These are phyloP conservation scores for Misgurnus mizolepis DNA, from an alignment of 2,113 vertebrate species.

Conservation along the genomic window DNA sequence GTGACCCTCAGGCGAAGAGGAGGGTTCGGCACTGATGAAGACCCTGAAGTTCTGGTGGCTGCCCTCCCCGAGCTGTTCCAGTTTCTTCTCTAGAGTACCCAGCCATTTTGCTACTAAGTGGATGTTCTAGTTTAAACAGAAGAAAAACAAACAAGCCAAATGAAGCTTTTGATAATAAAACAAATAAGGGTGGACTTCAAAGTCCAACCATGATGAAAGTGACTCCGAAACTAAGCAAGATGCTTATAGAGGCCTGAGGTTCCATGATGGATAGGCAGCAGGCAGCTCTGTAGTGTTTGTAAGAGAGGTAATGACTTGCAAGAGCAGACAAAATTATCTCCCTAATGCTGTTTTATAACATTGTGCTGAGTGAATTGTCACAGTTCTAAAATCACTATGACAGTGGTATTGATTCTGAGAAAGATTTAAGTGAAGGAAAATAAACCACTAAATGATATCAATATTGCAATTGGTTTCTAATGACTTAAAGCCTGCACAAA, in stretches of 20 bases:
- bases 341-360: not conserved
- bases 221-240: not conserved
- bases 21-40: slow-evolving; percentile 91
- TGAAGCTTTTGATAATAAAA: not conserved
- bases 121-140: slow-evolving; percentile 80
- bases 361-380: slow-evolving; percentile 42
- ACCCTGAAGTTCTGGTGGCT: slow-evolving; percentile 83
- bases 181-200: not conserved
- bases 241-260: too few relatives aligned
- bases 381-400: slow-evolving; percentile 13
- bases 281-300: too few relatives aligned
- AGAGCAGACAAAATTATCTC: not conserved
- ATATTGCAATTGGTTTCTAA: slow-evolving; percentile 21
- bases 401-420: slow-evolving; percentile 16
- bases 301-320: slow-evolving; percentile 41
- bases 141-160: not conserved
- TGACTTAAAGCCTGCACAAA: slow-evolving; percentile 13
- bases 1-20: slow-evolving; percentile 79
- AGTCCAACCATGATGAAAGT: not conserved
- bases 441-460: slow-evolving; percentile 22
- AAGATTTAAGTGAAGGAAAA: slow-evolving; percentile 10
- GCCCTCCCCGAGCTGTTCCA: slow-evolving; percentile 80
- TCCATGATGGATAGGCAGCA: too few relatives aligned
- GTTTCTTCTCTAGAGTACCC: slow-evolving; percentile 84
- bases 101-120: slow-evolving; percentile 94